phyloP scores from a whole-genome alignment of 2,113 vertebrate species.

The Chaetura pelagica region DNA sequence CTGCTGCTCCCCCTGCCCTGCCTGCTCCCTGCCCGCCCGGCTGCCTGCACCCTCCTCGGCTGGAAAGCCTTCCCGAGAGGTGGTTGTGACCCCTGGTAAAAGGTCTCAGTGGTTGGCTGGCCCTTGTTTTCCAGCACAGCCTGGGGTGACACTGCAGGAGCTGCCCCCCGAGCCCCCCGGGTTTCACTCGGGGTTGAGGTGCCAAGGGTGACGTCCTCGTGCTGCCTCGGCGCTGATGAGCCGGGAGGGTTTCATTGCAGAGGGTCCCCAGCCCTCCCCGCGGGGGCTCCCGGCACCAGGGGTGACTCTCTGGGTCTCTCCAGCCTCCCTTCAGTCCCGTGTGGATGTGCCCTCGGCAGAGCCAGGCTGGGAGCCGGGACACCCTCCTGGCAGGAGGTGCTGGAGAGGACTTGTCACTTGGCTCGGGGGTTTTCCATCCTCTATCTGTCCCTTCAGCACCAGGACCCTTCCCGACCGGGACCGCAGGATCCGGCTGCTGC shows the following conservation, averaged over 20 bases:
- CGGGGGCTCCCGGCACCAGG: background rate
- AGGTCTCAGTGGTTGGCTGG: background rate
- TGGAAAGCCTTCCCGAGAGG: too few relatives aligned
- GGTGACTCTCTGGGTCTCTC: background rate
- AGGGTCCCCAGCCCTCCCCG: too few relatives aligned
- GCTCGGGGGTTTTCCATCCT: background rate
- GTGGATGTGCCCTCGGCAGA: background rate
- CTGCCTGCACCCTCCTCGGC: background rate
- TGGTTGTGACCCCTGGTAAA: background rate
- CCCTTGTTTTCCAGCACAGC: too few relatives aligned
- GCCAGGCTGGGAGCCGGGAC: background rate
- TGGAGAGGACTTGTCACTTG: background rate
- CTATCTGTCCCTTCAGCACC: accelerated
- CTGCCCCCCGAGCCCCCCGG: too few relatives aligned
- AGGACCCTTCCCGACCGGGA: background rate
- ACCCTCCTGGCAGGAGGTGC: background rate
- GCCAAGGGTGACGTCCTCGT: background rate
- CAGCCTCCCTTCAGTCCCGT: background rate
- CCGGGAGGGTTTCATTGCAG: too few relatives aligned
- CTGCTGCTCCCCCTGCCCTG: background rate
- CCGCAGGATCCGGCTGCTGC: background rate
- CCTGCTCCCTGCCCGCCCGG: background rate
- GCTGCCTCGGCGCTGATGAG: background rate
- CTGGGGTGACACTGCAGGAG: accelerated
- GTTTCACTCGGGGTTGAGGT: background rate